Evolutionary conservation across 2,888 invertebrate species (phyloP).

Genomic region (Ischnura elegans): DNA sequence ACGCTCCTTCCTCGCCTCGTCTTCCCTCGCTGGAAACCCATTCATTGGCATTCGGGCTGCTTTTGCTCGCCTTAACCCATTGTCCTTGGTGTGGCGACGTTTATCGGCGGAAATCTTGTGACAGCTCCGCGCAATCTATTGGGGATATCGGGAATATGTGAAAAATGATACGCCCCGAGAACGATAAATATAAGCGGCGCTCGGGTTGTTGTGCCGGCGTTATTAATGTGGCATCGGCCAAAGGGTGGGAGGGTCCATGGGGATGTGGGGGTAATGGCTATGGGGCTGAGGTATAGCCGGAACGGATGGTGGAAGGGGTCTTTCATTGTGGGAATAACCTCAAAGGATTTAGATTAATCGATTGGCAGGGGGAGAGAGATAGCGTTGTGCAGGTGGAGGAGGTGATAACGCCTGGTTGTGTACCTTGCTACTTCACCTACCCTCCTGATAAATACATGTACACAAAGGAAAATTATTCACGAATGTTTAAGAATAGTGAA

Average conservation of each 20-base stretch:
- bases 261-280: not conserved
- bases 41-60: slow-evolving; percentile 4
- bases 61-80: slow-evolving; percentile 62
- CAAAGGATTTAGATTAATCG: slow-evolving; percentile 53
- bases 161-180: slow-evolving; percentile 56
- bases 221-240: slow-evolving; percentile 42
- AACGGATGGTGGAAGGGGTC: not conserved
- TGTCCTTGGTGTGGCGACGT: slow-evolving; percentile 58
- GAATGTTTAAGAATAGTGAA: not conserved
- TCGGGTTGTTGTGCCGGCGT: slow-evolving; percentile 37
- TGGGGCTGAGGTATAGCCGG: not conserved
- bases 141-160: slow-evolving; percentile 67
- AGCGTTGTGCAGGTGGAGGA: slow-evolving; percentile 39
- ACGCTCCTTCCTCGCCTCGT: slow-evolving; percentile 12
- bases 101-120: slow-evolving; percentile 61
- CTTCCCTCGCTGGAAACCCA: not conserved
- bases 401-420: slow-evolving; percentile 22
- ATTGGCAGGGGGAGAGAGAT: slow-evolving; percentile 3
- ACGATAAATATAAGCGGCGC: slow-evolving; percentile 44
- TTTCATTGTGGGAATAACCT: slow-evolving; percentile 61
- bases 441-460: not conserved
- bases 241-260: not conserved
- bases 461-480: slow-evolving; percentile 16
- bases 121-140: slow-evolving; percentile 62
- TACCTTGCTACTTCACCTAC: not conserved